Conservation (phyloP, 2,888 invertebrate genomes). For the Thymelicus acteon region DNA sequence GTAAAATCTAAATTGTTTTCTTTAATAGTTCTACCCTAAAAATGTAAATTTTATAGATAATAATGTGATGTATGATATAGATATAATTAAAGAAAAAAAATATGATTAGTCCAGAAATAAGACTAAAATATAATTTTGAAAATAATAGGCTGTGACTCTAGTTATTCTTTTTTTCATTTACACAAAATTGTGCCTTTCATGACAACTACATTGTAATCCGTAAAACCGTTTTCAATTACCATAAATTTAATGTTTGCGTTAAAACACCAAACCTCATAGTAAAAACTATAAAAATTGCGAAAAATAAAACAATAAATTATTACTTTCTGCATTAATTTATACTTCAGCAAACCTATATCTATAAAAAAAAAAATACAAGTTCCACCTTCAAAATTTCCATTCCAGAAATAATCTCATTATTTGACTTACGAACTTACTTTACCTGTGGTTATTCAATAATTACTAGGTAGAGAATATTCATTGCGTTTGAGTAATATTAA, state of each 20-base stretch:
- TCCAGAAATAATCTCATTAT: conserved; percentile 37
- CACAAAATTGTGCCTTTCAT: too few relatives aligned
- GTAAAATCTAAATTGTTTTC: not conserved
- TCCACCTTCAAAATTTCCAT: conserved; percentile 24
- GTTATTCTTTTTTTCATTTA: too few relatives aligned
- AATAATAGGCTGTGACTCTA: too few relatives aligned
- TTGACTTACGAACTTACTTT: conserved; percentile 33
- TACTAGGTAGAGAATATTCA: conserved; percentile 41
- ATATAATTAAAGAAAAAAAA: not conserved
- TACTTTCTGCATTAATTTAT: conserved; percentile 15
- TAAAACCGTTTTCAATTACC: conserved; percentile 24
- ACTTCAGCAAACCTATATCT: conserved; percentile 26
- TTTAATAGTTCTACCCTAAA: too few relatives aligned
- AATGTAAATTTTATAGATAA: too few relatives aligned
- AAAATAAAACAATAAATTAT: conserved; percentile 16
- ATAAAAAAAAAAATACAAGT: conserved; percentile 24
- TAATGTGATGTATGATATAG: too few relatives aligned
- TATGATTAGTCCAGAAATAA: not conserved
- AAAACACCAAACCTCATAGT: not conserved
- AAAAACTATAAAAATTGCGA: conserved; percentile 26
- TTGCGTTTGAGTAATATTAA: conserved; percentile 46
- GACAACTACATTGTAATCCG: too few relatives aligned
- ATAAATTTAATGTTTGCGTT: conserved; percentile 10
- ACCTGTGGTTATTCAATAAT: conserved; percentile 33
- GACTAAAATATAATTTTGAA: too few relatives aligned